Percentiles rank a stretch among this genome's conserved stretches.
phyloP scores from a whole-genome alignment of 2,888 invertebrate genomes.

The Litoditis marina region DNA sequence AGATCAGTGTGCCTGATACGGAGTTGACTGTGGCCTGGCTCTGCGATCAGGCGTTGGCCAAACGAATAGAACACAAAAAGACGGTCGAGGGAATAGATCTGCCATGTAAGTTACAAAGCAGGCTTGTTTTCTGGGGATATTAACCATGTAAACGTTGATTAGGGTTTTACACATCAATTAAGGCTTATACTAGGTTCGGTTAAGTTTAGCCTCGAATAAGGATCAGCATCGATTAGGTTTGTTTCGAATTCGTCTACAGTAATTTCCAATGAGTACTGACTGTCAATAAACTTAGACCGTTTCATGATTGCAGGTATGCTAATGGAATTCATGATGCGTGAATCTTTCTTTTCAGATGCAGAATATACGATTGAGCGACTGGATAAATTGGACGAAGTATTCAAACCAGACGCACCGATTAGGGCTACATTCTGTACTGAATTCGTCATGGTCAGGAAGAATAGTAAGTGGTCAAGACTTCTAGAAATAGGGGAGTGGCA shows the following conservation, averaged over 20 bases:
- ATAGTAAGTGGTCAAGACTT: slow-evolving; percentile 31
- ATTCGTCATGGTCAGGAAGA: slow-evolving; percentile 42
- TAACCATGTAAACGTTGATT: too few species aligned
- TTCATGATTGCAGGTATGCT: too few species aligned
- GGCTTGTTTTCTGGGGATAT: slow-evolving; percentile 8
- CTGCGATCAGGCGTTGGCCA: slow-evolving; percentile 27
- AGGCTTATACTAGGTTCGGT: too few species aligned
- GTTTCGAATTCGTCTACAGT: too few species aligned
- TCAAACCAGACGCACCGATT: slow-evolving; percentile 31
- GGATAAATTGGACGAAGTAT: slow-evolving; percentile 26
- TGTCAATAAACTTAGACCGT: not conserved
- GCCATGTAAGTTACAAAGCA: too few species aligned
- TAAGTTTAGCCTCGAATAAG: too few species aligned
- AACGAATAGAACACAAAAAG: too few species aligned
- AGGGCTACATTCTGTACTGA: slow-evolving; percentile 22
- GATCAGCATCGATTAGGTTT: too few species aligned
- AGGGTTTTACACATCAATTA: too few species aligned
- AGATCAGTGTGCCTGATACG: slow-evolving; percentile 29
- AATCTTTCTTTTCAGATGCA: slow-evolving; percentile 19
- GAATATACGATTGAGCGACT: slow-evolving; percentile 39
- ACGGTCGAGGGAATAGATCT: too few species aligned
- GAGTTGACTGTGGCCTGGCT: slow-evolving; percentile 35
- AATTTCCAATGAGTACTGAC: not conserved
- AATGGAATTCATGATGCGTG: too few species aligned
- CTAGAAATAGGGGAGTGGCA: too few species aligned